Evolutionary conservation across 2,797 vertebrate species (phyloP).

Genomic region (Parauchenoglanis ngamensis): DNA sequence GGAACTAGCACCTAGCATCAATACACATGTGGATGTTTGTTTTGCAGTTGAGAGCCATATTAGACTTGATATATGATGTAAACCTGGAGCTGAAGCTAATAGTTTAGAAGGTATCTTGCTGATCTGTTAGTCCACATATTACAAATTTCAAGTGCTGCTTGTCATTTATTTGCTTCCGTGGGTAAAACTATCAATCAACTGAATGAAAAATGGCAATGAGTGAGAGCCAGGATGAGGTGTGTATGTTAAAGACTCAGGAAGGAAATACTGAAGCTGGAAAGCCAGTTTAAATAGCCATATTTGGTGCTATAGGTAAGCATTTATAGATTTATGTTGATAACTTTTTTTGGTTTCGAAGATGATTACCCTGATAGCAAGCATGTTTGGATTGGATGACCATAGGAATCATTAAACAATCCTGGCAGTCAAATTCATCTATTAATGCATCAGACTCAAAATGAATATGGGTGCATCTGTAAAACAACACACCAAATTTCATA

Average conservation of each 20-base stretch:
- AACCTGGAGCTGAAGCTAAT: constrained; percentile 4
- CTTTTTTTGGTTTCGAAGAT: no score
- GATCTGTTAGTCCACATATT: background rate
- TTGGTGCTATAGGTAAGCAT: background rate
- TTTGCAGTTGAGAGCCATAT: background rate
- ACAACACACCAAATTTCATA: background rate
- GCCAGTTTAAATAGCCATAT: background rate
- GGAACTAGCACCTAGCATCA: constrained; percentile 9
- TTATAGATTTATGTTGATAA: background rate
- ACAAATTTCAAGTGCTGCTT: background rate
- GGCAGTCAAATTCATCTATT: background rate
- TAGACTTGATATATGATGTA: constrained; percentile 10
- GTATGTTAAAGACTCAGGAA: background rate
- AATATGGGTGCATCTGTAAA: background rate
- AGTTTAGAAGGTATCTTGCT: background rate
- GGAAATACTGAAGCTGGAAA: background rate
- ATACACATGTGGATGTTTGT: background rate
- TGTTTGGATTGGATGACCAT: background rate
- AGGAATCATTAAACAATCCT: background rate
- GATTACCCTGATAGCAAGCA: background rate
- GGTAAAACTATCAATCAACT: background rate
- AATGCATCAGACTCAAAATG: background rate
- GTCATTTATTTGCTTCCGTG: background rate
- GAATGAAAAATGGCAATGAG: background rate
- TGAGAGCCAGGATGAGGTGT: background rate